These are phyloP conservation scores for Nymphalis io DNA, from an alignment of 1,140 invertebrate genomes.

Conservation along the genomic window DNA sequence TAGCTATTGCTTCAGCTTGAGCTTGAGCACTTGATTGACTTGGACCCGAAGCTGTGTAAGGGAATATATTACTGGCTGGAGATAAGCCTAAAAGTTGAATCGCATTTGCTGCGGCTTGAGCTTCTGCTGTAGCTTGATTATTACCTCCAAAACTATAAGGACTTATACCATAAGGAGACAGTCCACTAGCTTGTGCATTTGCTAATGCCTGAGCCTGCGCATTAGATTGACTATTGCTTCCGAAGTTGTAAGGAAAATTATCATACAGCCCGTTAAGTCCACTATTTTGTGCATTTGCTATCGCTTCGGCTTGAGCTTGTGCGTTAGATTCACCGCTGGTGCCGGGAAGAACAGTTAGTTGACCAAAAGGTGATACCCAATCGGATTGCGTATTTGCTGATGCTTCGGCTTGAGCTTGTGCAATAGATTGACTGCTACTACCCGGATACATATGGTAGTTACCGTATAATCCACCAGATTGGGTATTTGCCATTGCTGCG, in stretches of 20 bases:
- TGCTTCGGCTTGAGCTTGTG: slow-evolving; percentile 17
- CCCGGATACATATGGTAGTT: slow-evolving; percentile 2
- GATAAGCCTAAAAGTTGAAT: slow-evolving; percentile 12
- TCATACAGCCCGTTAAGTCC: slow-evolving; percentile 21
- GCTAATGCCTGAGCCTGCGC: slow-evolving; percentile 15
- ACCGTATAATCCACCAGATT: slow-evolving; percentile 12
- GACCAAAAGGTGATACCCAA: neutral
- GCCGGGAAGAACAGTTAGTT: slow-evolving; percentile 1
- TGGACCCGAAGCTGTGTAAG: neutral
- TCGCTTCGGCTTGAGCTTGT: slow-evolving; percentile 21
- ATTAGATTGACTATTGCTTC: slow-evolving; percentile 14
- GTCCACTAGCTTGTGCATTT: neutral
- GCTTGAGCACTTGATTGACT: neutral
- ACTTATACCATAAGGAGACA: neutral
- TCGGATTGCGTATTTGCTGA: neutral
- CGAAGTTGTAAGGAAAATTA: slow-evolving; percentile 11
- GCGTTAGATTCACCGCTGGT: neutral
- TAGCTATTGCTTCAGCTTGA: neutral
- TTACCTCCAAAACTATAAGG: slow-evolving; percentile 1
- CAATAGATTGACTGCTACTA: slow-evolving; percentile 1
- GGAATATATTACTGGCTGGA: neutral
- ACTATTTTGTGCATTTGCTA: slow-evolving; percentile 25
- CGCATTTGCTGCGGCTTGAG: slow-evolving; percentile 21
- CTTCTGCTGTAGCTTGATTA: slow-evolving; percentile 3
- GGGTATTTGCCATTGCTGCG: slow-evolving; percentile 11